phyloP scores from a whole-genome alignment of 2,113 vertebrate genomes.

The Sceloporus tristichus region DNA sequence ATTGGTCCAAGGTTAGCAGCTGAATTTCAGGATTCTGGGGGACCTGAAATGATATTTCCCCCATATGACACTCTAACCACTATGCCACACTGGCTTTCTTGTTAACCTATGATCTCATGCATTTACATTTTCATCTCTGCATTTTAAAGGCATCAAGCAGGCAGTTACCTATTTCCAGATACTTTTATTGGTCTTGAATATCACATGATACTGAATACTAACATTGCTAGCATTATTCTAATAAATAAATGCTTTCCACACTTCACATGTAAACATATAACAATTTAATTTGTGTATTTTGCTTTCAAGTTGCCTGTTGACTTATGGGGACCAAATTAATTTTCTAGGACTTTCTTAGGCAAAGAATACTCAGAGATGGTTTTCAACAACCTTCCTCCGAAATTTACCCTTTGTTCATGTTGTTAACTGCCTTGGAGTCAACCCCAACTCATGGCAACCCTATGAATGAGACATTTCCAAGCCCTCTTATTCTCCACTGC shows the following conservation, averaged over 20 bases:
- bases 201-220: background rate
- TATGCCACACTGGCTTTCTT: background rate
- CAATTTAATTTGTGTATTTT: background rate
- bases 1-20: background rate
- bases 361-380: no score
- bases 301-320: no score
- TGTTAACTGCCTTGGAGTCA: no score
- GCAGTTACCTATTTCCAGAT: background rate
- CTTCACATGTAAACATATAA: background rate
- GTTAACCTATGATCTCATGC: background rate
- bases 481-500: no score
- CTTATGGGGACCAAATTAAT: no score
- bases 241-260: background rate
- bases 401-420: no score
- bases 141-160: background rate
- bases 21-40: background rate
- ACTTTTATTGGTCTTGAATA: background rate
- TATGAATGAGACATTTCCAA: no score
- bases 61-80: background rate
- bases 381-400: no score
- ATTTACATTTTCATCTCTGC: background rate
- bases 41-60: background rate
- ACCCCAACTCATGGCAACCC: no score
- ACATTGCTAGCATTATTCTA: background rate
- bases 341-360: no score